A percentile compares a stretch with the other conserved stretches of the same genome.
phyloP scores from a whole-genome alignment of 2,888 invertebrate genomes.

The Trachelus stipa region DNA sequence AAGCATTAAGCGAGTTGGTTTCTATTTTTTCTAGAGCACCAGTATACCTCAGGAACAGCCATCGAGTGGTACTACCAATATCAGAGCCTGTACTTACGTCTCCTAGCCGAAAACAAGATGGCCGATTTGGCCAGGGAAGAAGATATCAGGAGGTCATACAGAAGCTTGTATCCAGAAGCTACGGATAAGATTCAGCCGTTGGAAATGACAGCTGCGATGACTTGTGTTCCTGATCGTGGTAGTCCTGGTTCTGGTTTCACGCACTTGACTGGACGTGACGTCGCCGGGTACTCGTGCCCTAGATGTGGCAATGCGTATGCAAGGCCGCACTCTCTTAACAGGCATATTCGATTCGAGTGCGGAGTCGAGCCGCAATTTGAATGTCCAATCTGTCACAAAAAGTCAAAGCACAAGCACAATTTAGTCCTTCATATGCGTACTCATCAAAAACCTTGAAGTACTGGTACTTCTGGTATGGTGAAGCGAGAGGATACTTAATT shows the following conservation, averaged over 20 bases:
- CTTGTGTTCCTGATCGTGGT: neutral
- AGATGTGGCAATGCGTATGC: slow-evolving; percentile 73
- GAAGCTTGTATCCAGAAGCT: slow-evolving; percentile 5
- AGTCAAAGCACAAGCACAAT: slow-evolving; percentile 71
- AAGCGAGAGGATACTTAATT: neutral
- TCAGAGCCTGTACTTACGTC: slow-evolving; percentile 49
- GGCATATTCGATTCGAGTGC: slow-evolving; percentile 73
- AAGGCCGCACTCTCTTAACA: slow-evolving; percentile 70
- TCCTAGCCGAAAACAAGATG: slow-evolving; percentile 48
- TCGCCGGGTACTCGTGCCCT: slow-evolving; percentile 63
- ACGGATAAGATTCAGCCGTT: neutral
- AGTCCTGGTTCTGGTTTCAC: neutral
- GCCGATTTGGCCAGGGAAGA: slow-evolving; percentile 18
- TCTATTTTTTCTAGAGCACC: slow-evolving; percentile 51
- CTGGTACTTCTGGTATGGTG: neutral
- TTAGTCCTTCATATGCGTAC: slow-evolving; percentile 68
- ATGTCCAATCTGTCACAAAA: slow-evolving; percentile 73
- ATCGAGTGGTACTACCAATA: slow-evolving; percentile 56
- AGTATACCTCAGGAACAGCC: slow-evolving; percentile 42
- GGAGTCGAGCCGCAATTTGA: slow-evolving; percentile 73
- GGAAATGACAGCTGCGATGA: neutral
- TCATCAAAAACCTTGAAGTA: slow-evolving; percentile 58
- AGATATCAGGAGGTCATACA: slow-evolving; percentile 17
- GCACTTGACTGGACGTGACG: slow-evolving; percentile 6
- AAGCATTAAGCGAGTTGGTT: slow-evolving; percentile 11